Evolutionary conservation across 2,113 vertebrate species (phyloP).

Genomic region (Chaetops frenatus): DNA sequence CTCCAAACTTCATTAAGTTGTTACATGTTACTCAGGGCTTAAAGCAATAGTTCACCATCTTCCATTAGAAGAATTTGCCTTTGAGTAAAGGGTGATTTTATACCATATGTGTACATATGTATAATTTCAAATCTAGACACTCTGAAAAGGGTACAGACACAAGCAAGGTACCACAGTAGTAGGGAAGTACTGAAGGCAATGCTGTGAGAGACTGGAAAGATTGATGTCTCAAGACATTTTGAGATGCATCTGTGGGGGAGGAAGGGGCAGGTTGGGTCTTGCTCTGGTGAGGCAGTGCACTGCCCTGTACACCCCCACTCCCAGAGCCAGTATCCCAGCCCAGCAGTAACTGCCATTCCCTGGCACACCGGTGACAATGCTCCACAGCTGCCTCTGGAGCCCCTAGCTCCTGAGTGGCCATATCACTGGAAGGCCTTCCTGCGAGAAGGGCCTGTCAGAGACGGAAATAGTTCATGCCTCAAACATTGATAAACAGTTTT

Average conservation of each 20-base stretch:
- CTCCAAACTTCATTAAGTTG: not conserved
- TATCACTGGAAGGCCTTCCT: not conserved
- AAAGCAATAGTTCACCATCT: not conserved
- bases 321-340: not conserved
- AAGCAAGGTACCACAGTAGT: not conserved
- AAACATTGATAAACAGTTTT: too few relatives aligned
- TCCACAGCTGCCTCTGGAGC: not conserved
- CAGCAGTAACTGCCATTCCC: not conserved
- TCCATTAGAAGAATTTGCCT: not conserved
- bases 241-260: too few relatives aligned
- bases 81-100: not conserved
- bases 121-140: not conserved
- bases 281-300: not conserved
- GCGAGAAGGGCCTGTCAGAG: too few relatives aligned
- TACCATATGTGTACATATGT: fast-evolving
- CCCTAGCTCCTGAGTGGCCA: not conserved
- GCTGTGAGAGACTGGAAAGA: not conserved
- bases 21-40: not conserved
- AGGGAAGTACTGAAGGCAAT: not conserved
- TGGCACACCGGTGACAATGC: not conserved
- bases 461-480: too few relatives aligned
- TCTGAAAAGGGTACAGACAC: not conserved
- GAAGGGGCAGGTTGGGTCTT: not conserved
- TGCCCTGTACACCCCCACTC: not conserved
- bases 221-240: not conserved